Evolutionary conservation across 2,888 invertebrate genomes (phyloP).

Genomic region (Chrysolina haemoptera): DNA sequence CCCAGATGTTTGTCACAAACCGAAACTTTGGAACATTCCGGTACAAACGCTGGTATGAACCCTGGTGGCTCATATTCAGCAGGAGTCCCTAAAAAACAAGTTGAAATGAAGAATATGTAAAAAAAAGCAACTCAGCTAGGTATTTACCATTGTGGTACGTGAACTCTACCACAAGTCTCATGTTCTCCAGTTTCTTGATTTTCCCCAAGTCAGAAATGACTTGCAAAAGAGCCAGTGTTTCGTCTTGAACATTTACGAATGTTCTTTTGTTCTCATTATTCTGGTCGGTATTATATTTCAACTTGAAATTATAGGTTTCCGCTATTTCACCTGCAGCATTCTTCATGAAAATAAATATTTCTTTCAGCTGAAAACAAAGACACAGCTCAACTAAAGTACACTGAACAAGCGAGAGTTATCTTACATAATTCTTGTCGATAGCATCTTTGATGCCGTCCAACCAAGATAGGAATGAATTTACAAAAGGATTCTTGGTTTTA

Average conservation of each 20-base stretch:
- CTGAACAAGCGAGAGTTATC: slow-evolving; percentile 14
- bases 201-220: slow-evolving; percentile 33
- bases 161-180: slow-evolving; percentile 36
- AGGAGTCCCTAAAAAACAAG: slow-evolving; percentile 41
- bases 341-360: slow-evolving; percentile 38
- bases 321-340: slow-evolving; percentile 26
- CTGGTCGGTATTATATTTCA: slow-evolving; percentile 42
- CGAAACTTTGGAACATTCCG: slow-evolving; percentile 15
- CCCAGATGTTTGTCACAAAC: slow-evolving; percentile 25
- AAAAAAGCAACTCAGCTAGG: not conserved
- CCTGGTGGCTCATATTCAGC: slow-evolving; percentile 38
- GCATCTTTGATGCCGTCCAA: slow-evolving; percentile 41
- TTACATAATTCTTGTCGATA: slow-evolving; percentile 44
- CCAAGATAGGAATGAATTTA: slow-evolving; percentile 34
- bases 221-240: slow-evolving; percentile 33
- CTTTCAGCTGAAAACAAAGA: slow-evolving; percentile 35
- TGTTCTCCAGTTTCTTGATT: slow-evolving; percentile 27
- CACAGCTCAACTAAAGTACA: not conserved
- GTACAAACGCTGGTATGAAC: slow-evolving; percentile 23
- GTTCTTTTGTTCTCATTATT: slow-evolving; percentile 27
- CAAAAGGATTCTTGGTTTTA: slow-evolving; percentile 29
- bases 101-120: too few relatives aligned
- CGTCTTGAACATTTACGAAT: slow-evolving; percentile 28
- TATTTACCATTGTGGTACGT: slow-evolving; percentile 37
- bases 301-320: slow-evolving; percentile 39